Conservation (phyloP, 2,113 vertebrate genomes). For the Heteronetta atricapilla region DNA sequence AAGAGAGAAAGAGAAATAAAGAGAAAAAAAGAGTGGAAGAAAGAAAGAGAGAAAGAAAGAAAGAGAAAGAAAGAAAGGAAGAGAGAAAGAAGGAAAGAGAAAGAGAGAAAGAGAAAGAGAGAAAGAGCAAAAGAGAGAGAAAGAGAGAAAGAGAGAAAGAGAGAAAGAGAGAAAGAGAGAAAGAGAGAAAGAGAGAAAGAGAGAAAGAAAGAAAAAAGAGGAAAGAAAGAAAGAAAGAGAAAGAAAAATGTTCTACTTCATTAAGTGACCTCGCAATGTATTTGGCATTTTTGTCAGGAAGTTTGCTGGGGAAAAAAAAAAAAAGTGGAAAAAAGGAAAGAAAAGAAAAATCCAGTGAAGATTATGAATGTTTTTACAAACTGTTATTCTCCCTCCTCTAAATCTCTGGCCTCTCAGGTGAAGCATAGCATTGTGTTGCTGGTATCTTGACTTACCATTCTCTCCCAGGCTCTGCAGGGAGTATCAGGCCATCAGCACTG, state of each 20-base stretch:
- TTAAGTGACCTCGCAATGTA: conserved; percentile 21
- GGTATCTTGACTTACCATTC: conserved; percentile 73
- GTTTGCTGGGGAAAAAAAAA: background rate
- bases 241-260: background rate
- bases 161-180: background rate
- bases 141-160: background rate
- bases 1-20: background rate
- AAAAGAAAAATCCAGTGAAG: background rate
- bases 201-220: background rate
- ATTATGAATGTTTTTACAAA: conserved; percentile 73
- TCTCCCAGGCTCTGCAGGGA: conserved; percentile 77
- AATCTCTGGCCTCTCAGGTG: conserved; percentile 70
- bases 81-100: background rate
- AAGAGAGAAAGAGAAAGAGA: background rate
- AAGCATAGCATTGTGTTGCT: conserved; percentile 55
- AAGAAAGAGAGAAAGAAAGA: background rate
- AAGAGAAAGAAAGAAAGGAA: background rate
- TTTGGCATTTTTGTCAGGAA: conserved; percentile 34
- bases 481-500: conserved; percentile 65
- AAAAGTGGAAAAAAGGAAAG: background rate
- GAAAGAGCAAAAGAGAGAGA: background rate
- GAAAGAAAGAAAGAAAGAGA: background rate
- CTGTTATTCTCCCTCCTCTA: conserved; percentile 54
- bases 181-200: background rate
- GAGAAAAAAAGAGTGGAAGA: too few species aligned